phyloP scores from a whole-genome alignment of 2,888 invertebrate species.

The Agelastica alni region DNA sequence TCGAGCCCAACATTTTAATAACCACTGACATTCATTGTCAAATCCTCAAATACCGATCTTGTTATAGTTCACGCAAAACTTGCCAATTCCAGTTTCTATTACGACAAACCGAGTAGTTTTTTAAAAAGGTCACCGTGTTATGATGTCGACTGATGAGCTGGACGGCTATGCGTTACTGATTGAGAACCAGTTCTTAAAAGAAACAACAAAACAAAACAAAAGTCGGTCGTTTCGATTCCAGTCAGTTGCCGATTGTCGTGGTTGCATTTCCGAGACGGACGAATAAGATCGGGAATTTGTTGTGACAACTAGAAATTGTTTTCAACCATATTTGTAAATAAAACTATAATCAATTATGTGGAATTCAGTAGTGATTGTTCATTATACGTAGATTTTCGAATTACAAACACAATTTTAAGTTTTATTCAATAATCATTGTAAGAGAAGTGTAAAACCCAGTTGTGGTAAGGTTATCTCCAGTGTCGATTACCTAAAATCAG shows the following conservation, averaged over 20 bases:
- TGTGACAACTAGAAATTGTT: slow-evolving; percentile 14
- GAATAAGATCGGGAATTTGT: neutral
- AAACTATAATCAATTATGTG: neutral
- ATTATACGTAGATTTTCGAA: neutral
- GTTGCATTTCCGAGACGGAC: slow-evolving; percentile 5
- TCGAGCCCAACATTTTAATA: slow-evolving; percentile 9
- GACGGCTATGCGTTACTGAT: neutral
- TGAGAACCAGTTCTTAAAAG: neutral
- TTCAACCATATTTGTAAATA: slow-evolving; percentile 9
- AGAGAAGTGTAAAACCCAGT: slow-evolving; percentile 4
- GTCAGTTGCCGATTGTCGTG: neutral
- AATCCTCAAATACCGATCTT: neutral
- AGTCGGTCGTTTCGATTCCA: neutral
- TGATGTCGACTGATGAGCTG: no score
- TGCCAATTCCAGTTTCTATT: neutral
- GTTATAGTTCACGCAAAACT: neutral
- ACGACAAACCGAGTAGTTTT: no score
- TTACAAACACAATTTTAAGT: neutral
- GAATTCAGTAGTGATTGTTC: neutral
- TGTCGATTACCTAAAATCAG: slow-evolving; percentile 9
- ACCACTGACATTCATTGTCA: slow-evolving; percentile 4
- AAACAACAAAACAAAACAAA: neutral
- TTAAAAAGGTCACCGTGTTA: no score
- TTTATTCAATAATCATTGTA: slow-evolving; percentile 2
- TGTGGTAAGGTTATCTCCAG: slow-evolving; percentile 32